Conservation (phyloP, 2,797 vertebrate genomes). For the Myotis planiceps region DNA sequence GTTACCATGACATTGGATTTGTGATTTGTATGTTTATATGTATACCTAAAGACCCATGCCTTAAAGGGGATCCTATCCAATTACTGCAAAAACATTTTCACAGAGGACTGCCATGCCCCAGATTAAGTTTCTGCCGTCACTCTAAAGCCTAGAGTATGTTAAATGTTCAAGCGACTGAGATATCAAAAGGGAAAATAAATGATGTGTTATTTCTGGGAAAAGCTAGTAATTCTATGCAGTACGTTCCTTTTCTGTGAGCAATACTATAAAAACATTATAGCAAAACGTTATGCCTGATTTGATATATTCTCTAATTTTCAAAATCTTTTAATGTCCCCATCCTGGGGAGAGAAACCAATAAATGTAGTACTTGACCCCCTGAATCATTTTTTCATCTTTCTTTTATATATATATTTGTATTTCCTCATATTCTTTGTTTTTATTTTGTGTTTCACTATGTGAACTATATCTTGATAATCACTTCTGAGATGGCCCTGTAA, state of each 20-base stretch:
- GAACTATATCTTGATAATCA: neutral
- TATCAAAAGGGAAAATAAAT: neutral
- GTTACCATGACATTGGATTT: neutral
- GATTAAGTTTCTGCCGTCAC: neutral
- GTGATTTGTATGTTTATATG: neutral
- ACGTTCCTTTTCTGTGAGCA: neutral
- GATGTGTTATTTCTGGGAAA: neutral
- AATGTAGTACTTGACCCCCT: neutral
- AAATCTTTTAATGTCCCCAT: neutral
- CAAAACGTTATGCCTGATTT: neutral
- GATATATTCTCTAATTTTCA: slow-evolving; percentile 18
- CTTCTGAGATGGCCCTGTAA: neutral
- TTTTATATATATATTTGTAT: neutral
- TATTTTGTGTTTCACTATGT: neutral
- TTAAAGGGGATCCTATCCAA: neutral
- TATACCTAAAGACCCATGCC: neutral
- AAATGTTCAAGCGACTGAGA: neutral
- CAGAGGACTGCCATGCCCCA: neutral
- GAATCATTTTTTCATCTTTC: neutral
- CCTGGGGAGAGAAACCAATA: neutral
- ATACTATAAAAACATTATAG: slow-evolving; percentile 5
- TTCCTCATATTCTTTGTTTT: neutral
- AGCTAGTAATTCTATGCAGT: neutral
- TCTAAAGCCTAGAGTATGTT: neutral
- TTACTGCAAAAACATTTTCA: neutral